phyloP scores from a whole-genome alignment of 2,888 invertebrate genomes.

The Melitaea athalia region DNA sequence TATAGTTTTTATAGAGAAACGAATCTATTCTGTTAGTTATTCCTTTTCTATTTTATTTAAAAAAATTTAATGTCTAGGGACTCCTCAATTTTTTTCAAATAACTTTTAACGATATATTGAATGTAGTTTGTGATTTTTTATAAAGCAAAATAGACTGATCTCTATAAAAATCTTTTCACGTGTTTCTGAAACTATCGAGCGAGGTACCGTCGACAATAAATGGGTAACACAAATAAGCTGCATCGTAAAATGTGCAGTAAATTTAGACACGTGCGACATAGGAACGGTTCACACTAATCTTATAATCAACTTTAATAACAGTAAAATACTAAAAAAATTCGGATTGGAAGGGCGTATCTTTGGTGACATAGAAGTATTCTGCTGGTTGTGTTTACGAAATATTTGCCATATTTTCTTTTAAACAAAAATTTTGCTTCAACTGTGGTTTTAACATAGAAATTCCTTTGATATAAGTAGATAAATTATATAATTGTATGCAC shows the following conservation, averaged over 20 bases:
- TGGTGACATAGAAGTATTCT: conserved; percentile 28
- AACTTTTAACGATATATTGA: no score
- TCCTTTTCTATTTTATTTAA: neutral
- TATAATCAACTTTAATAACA: conserved; percentile 23
- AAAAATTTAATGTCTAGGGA: no score
- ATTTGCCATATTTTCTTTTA: neutral
- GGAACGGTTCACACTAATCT: conserved; percentile 20
- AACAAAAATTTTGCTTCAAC: neutral
- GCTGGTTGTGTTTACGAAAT: conserved; percentile 19
- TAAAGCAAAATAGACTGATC: neutral
- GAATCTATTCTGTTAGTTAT: neutral
- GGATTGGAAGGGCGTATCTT: conserved; percentile 37
- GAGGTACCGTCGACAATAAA: conserved; percentile 56
- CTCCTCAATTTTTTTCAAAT: neutral
- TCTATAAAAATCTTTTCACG: conserved; percentile 20
- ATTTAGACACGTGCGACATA: conserved; percentile 27
- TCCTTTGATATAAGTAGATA: neutral
- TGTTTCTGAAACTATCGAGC: conserved; percentile 55
- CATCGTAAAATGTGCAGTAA: conserved; percentile 16
- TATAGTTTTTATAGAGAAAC: conserved; percentile 3
- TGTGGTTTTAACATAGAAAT: no score
- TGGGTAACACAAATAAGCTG: conserved; percentile 24
- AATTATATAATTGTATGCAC: no score
- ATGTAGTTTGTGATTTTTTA: neutral
- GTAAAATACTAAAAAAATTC: conserved; percentile 37